Evolutionary conservation across 2,113 vertebrate species (phyloP), one percentile per base, ranked within the genome.

Genomic region (Coturnix japonica): DNA sequence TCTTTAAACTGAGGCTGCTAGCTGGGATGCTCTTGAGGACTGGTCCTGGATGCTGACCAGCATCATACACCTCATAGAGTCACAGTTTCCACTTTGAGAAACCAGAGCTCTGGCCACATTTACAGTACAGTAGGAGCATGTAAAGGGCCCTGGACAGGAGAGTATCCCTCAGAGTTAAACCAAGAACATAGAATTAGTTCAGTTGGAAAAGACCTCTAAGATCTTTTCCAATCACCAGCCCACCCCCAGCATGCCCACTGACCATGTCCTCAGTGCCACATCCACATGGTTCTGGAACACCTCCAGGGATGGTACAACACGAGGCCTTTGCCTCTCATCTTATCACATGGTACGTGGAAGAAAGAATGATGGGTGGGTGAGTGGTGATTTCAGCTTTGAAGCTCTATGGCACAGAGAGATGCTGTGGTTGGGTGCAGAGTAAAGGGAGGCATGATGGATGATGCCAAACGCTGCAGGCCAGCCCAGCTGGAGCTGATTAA

Each of bases 401-500:
- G 79, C 74, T 79, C 31, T 7, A 64, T n/a, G 44, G 26, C 21
- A 2, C 13, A 72, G 39, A 51, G 26, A 41, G 81, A 81, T 43
- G 30, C 30, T 46, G 66, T 4, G 33, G 60, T 37, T 43, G 43
- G 1, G 0, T 88, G 66, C 44, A 56, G n/a, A 75, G 53, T 77
- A 82, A 30, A 56, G 79, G 74, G 59, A 82, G 79, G 37, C 2
- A 0, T 12, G 64, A 67, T 60, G 59, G 64, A 69, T 69, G 63
- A 80, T 60, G 79, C 33, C 81, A 69, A 63, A 60, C 0, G 0
- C 54, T 2, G 0, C 70, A 84, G 63, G 33, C 74, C 0, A 0
- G 28, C 53, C 30, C 93, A 94, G 82, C 76, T 87, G 90, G 90
- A 95, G 43, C 43, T 64, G 85, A 85, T 95, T 91, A 90, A 67